Percentiles rank a stretch among this genome's conserved stretches.
These are phyloP conservation scores for Drosophila lacteicornis DNA, from an alignment of 1,140 invertebrate genomes.

Conservation along the genomic window DNA sequence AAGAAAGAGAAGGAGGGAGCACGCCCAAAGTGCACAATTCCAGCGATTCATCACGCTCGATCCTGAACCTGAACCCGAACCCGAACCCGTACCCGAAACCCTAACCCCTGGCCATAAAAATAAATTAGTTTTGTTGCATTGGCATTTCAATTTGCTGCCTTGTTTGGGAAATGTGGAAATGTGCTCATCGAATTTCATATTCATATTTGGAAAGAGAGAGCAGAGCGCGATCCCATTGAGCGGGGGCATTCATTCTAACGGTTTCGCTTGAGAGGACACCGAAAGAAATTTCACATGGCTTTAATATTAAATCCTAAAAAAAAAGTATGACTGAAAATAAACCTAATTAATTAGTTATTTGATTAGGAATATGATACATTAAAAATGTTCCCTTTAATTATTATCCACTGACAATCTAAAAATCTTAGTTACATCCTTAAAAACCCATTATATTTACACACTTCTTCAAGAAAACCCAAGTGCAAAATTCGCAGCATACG, in stretches of 20 bases:
- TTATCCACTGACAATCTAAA: neutral
- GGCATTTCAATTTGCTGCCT: slow-evolving; percentile 76
- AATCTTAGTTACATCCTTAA: neutral
- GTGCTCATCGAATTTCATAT: slow-evolving; percentile 50
- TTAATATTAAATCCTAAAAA: too few relatives aligned
- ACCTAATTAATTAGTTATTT: too few relatives aligned
- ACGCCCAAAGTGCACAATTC: slow-evolving; percentile 63
- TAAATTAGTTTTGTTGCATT: slow-evolving; percentile 78
- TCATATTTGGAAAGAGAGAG: slow-evolving; percentile 25
- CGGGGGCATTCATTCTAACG: slow-evolving; percentile 18
- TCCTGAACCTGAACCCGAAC: slow-evolving; percentile 4
- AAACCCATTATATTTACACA: neutral
- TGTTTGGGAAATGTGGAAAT: slow-evolving; percentile 38
- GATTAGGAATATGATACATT: neutral
- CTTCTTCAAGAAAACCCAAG: neutral
- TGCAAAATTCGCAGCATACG: neutral
- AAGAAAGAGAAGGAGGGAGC: slow-evolving; percentile 51
- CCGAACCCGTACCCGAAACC: slow-evolving; percentile 12
- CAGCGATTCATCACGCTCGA: slow-evolving; percentile 53
- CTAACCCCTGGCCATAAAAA: slow-evolving; percentile 59
- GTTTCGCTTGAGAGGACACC: slow-evolving; percentile 7
- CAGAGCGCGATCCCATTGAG: neutral
- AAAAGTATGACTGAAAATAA: too few relatives aligned
- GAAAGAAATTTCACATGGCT: neutral
- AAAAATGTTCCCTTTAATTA: neutral